Evolutionary conservation across 2,797 vertebrate genomes (phyloP).

Genomic region (Protosalanx chinensis): DNA sequence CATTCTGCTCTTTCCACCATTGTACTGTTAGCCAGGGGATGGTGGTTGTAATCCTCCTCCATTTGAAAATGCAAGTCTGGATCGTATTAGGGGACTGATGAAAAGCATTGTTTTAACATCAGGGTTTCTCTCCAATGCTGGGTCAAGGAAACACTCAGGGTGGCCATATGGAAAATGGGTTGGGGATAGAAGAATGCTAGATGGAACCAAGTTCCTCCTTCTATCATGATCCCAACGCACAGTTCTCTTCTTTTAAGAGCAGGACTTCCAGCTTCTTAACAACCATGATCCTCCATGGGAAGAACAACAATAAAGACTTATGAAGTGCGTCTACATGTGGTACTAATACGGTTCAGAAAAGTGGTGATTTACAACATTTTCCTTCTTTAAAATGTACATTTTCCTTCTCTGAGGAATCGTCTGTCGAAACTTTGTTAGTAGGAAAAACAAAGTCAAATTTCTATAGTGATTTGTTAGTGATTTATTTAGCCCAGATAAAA

Average conservation of each 20-base stretch:
- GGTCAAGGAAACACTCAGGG: constrained; percentile 35
- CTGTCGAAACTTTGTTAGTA: background rate
- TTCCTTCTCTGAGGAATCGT: constrained; percentile 1
- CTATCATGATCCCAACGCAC: constrained; percentile 28
- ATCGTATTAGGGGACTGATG: constrained; percentile 23
- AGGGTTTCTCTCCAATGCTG: constrained; percentile 20
- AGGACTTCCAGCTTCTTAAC: constrained; percentile 25
- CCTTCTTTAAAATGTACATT: constrained; percentile 70
- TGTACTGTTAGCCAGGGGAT: constrained; percentile 14
- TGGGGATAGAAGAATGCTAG: constrained; percentile 17
- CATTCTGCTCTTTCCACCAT: constrained; percentile 5
- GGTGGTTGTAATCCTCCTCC: background rate
- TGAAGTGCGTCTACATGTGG: constrained; percentile 68
- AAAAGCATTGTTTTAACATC: constrained; percentile 30
- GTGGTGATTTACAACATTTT: constrained; percentile 28
- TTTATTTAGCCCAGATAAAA: constrained; percentile 20
- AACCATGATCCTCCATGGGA: constrained; percentile 16
- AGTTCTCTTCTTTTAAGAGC: constrained; percentile 18
- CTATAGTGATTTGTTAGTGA: constrained; percentile 7
- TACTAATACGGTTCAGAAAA: constrained; percentile 37
- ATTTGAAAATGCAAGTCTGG: constrained; percentile 4
- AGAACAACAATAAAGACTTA: constrained; percentile 16
- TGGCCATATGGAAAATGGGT: constrained; percentile 41
- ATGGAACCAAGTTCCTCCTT: constrained; percentile 26
- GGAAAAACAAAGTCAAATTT: background rate